Percentiles rank a stretch among this genome's conserved stretches.
Conservation (phyloP, 1,140 invertebrate genomes). For the Carcinoscorpius rotundicauda region DNA sequence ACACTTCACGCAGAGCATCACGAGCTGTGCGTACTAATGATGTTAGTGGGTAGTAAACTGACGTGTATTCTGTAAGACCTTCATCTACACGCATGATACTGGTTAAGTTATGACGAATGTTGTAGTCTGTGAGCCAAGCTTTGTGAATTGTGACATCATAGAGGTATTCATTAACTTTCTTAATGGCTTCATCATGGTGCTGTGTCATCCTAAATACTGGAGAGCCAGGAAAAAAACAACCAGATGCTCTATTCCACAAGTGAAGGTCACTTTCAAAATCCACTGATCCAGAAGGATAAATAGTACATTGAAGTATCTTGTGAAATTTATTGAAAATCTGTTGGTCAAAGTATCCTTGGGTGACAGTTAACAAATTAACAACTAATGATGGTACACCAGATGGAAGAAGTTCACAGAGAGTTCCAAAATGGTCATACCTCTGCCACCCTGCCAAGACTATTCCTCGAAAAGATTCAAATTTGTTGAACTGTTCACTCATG, state of each 20-base stretch:
- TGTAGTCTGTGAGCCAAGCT: conserved; percentile 67
- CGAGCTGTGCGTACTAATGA: conserved; percentile 47
- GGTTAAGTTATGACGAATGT: conserved; percentile 60
- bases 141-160: conserved; percentile 31
- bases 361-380: conserved; percentile 45
- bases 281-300: conserved; percentile 26
- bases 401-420: conserved; percentile 75
- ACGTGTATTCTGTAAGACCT: conserved; percentile 46
- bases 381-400: conserved; percentile 62
- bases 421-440: conserved; percentile 81
- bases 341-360: conserved; percentile 48
- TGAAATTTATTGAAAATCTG: conserved; percentile 39
- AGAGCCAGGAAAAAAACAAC: conserved; percentile 44
- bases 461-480: conserved; percentile 45
- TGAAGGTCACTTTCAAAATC: conserved; percentile 44
- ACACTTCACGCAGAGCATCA: conserved; percentile 50
- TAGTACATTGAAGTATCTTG: conserved; percentile 41
- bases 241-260: conserved; percentile 43
- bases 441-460: conserved; percentile 57
- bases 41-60: conserved; percentile 30
- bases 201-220: conserved; percentile 44
- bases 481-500: conserved; percentile 40
- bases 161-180: conserved; percentile 29
- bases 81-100: conserved; percentile 55
- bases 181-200: conserved; percentile 40